Base-by-base conservation (phyloP, 2,113 vertebrate genomes). In the Labrus mixtus region DNA sequence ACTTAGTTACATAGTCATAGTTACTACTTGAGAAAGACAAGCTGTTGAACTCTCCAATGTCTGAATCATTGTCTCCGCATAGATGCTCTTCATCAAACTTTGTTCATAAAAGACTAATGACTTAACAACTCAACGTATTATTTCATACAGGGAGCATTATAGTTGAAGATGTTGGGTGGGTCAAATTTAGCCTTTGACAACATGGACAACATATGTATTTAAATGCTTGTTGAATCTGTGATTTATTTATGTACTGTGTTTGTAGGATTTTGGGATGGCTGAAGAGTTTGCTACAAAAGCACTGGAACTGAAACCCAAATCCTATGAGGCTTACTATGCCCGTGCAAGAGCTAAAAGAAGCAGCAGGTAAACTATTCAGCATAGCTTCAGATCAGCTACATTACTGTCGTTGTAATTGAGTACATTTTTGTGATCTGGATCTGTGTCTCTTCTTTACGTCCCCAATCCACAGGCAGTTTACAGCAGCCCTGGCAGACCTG, bases 211-310 rank as follows among this genome's bases (percentile, higher is more conserved):
- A 43, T 25, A 25, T 25, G 25, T 25, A 25, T 25, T 25, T 2
- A 33, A 33, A 33, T 33, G 29, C 29, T 33, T 33, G 29, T 33
- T 33, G 4, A 33, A 11, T 41, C 39, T 45, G 43, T 45, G 43
- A 12, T 15, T 45, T 15, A 65, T 70, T 36, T 0, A 4, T 46
- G 4, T 79, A 6, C 9, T 63, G 11, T 20, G 77, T 56, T 29
- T 68, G 45, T 51, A 99, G 98, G 98, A 99, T 88, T 99, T 99
- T 53, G 98, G 98, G 61, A 95, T 99, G 96, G 98, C 98, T 43
- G 98, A 99, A 75, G 98, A 99, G 85, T 98, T 99, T 92, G 98
- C 98, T 70, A 96, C 96, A 68, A 99, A 99, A 93, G 98, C 98
- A 6, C 79, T 99, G 68, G 98, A 99, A 88, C 91, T 99, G 93